Base-by-base conservation (phyloP, 2,888 invertebrate genomes). In the Mycalesis mineus region DNA sequence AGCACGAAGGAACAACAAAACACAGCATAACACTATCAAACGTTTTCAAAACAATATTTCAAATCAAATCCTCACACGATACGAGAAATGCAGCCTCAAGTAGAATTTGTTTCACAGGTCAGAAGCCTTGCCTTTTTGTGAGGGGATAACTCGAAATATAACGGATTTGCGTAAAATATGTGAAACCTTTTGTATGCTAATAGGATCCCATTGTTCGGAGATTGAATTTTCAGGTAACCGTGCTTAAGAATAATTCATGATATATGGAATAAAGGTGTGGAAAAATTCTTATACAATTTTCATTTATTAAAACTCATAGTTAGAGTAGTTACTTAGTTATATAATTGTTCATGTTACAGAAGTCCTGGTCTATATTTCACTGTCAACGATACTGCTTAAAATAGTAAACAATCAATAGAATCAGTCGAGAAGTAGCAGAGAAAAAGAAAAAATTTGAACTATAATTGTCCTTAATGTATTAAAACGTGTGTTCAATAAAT, bases 151-250 rank as follows among this genome's bases (percentile, higher is more conserved):
- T 84, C 86, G 84, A 86, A 86, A 84, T 86, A 84, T 83, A 84
- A 83, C 84, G 84, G 86, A 84, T 88, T 83, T 84, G 80, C 85
- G 85, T 87, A 85, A 88, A 85, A 88, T 88, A 88, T 88, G 84
- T 87, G 88, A 86, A 87, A 83, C 88, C 87, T 88, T 88, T 88
- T 88, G 86, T 88, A 88, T 88, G 88, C 84, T 88, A 88, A 88
- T 88, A 86, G 78, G 82, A 86, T 85, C 80, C 84, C 80, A 88
- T 88, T 87, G 88, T 88, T 86, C 85, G 86, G 80, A 84, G 87
- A 88, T 88, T 88, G 88, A 88, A 88, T 87, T 85, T 86, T 83
- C 78, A 78, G 84, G 84, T 81, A 83, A 84, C 83, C 83, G 82
- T 77, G 75, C 80, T 81, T 80, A 82, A 84, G 86, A 87, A 83